Conservation (phyloP, 2,113 vertebrate genomes). For the Globicephala melas region DNA sequence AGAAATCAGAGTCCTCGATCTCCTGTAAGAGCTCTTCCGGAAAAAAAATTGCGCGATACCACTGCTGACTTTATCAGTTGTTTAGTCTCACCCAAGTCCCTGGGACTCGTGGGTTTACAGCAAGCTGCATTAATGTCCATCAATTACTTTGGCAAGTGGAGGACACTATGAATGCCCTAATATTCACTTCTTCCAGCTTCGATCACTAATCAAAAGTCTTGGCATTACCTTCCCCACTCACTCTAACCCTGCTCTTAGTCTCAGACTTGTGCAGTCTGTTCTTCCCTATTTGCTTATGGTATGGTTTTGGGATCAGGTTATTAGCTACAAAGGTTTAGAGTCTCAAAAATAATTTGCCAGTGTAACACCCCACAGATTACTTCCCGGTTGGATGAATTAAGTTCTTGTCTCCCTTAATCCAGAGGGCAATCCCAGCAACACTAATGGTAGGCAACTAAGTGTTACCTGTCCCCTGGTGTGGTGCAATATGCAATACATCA, state of each 20-base stretch:
- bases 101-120: neutral
- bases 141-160: neutral
- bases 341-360: neutral
- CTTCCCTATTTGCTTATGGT: neutral
- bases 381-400: neutral
- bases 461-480: neutral
- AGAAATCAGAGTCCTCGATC: neutral
- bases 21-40: neutral
- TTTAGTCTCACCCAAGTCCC: neutral
- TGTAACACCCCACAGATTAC: neutral
- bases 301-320: neutral
- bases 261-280: neutral
- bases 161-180: fast-evolving
- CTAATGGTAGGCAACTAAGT: too few species aligned
- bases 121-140: neutral
- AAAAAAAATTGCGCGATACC: neutral
- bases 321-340: neutral
- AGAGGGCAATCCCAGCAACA: too few species aligned
- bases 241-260: neutral
- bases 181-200: fast-evolving
- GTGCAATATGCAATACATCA: fast-evolving
- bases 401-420: neutral
- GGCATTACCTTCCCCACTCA: neutral
- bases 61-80: neutral
- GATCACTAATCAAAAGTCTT: neutral